Evolutionary conservation across 2,113 vertebrate species (phyloP).

Genomic region (Nestor notabilis): DNA sequence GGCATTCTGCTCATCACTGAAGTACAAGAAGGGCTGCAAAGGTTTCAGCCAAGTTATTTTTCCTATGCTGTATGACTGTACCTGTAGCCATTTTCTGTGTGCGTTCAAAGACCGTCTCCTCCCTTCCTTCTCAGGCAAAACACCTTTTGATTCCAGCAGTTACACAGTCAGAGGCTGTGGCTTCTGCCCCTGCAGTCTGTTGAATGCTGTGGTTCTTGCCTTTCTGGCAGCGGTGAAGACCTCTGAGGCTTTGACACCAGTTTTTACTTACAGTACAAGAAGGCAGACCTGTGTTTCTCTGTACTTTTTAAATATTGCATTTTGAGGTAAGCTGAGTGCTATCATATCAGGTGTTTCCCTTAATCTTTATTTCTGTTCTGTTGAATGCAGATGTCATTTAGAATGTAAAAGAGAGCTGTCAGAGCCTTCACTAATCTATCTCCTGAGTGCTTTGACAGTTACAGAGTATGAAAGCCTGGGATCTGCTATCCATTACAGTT

Average conservation of each 20-base stretch:
- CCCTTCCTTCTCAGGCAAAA: not conserved
- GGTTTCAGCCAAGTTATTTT: not conserved
- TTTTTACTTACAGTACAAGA: conserved; percentile 47
- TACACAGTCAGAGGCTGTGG: not conserved
- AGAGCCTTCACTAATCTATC: conserved; percentile 16
- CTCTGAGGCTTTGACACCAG: conserved; percentile 25
- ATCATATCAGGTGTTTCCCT: conserved; percentile 16
- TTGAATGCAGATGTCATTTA: conserved; percentile 61
- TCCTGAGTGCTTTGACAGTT: conserved; percentile 14
- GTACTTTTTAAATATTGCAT: conserved; percentile 49
- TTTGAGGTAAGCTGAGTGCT: conserved; percentile 51
- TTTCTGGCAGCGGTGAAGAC: not conserved
- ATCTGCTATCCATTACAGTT: conserved; percentile 28
- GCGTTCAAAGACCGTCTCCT: not conserved
- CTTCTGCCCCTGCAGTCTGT: not conserved
- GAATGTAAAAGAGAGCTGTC: conserved; percentile 33
- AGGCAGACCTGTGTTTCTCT: conserved; percentile 42
- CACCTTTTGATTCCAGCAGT: not conserved
- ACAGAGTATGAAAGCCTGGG: conserved; percentile 7
- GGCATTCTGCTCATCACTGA: not conserved
- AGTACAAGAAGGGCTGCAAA: not conserved
- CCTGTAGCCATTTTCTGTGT: not conserved
- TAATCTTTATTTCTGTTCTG: conserved; percentile 69
- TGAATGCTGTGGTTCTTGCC: not conserved
- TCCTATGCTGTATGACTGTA: not conserved